phyloP scores from a whole-genome alignment of 2,797 vertebrate genomes.

The Setipinna tenuifilis region DNA sequence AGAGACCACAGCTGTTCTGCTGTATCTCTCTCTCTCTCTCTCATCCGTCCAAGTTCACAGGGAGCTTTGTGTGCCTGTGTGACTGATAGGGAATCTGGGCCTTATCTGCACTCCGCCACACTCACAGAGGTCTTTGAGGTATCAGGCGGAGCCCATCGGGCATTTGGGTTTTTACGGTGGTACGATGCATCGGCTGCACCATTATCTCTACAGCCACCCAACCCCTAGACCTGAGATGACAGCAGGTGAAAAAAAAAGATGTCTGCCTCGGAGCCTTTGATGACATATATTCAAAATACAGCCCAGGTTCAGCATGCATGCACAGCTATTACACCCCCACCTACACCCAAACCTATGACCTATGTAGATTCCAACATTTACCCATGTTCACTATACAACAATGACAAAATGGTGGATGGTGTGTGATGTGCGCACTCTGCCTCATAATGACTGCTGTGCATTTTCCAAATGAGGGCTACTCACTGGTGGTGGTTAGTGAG shows the following conservation, averaged over 20 bases:
- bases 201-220: constrained; percentile 2
- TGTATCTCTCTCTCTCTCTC: constrained; percentile 50
- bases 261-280: neutral
- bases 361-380: too few relatives aligned
- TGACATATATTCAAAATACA: constrained; percentile 8
- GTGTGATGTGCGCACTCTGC: too few relatives aligned
- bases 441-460: too few relatives aligned
- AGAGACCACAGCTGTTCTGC: constrained; percentile 59
- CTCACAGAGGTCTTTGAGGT: constrained; percentile 68
- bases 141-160: constrained; percentile 42
- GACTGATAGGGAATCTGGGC: constrained; percentile 58
- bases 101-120: constrained; percentile 67
- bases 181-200: neutral
- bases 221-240: neutral
- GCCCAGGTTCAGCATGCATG: neutral
- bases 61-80: constrained; percentile 69
- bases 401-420: too few relatives aligned
- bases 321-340: neutral
- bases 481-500: too few relatives aligned
- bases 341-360: neutral
- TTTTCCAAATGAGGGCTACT: too few relatives aligned
- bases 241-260: neutral
- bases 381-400: too few relatives aligned
- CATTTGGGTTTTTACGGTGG: neutral
- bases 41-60: constrained; percentile 59